Evolutionary conservation across 2,888 invertebrate genomes (phyloP), one percentile per base, ranked within the genome.

Genomic region (Philereme vetulata): DNA sequence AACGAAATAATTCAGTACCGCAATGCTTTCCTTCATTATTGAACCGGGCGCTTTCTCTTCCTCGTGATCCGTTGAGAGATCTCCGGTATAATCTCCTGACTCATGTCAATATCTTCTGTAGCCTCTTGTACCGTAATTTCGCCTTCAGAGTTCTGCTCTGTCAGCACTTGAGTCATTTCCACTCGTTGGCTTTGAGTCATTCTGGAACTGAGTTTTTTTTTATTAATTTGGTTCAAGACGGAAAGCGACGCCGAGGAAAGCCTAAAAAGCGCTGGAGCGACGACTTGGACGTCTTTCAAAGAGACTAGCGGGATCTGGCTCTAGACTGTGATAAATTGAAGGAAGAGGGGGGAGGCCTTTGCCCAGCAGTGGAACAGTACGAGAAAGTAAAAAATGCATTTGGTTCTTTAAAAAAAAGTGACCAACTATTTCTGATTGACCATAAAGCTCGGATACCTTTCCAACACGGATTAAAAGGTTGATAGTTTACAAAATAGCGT

Each of bases 31-130:
- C 34, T 40, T 45, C 47, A 81, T 64, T 85, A 78, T 66, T 66
- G 60, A 55, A 51, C 62, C 40, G 65, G 62, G n/a, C 82, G 75
- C 61, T 85, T 88, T 63, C 89, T 76, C 64, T 89, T 88, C 47
- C 81, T 80, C 0, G 76, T 74, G 8, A 78, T 65, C 47, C 84
- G 68, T 61, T 85, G 85, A 0, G 85, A 83, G n/a, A 82, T 76
- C 64, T 86, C 87, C 0, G 82, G 81, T 40, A 80, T 81, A 3
- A 77, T 69, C 0, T 84, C 77, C 50, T 84, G 79, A 0, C 77
- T 77, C 3, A 73, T 42, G 7, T 80, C 72, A 1, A 78, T 59
- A 0, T 76, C 75, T 50, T 82, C 80, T 0, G 70, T 68, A 0
- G 67, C 40, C 56, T 58, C 56, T 49, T 65, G 43, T 59, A 68